Evolutionary conservation across 2,113 vertebrate species (phyloP).

Genomic region (Mustelus asterias): DNA sequence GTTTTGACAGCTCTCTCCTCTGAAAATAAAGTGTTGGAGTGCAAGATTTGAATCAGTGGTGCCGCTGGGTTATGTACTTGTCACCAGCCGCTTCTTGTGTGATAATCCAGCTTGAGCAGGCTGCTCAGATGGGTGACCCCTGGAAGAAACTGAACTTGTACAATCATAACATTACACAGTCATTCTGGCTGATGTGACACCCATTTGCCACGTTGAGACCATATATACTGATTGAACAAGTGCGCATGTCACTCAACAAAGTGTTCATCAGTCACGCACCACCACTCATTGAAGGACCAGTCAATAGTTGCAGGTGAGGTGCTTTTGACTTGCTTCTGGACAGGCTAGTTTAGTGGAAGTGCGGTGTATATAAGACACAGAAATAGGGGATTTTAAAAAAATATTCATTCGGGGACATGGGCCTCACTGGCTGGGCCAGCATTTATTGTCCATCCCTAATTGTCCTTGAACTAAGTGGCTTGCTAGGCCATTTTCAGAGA

Average conservation of each 20-base stretch:
- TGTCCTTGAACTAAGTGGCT: too few relatives aligned
- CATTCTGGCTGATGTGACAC: neutral
- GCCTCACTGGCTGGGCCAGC: too few relatives aligned
- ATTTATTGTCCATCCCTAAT: too few relatives aligned
- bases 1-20: neutral
- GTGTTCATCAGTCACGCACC: neutral
- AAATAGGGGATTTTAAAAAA: too few relatives aligned
- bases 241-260: neutral
- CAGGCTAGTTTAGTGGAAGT: neutral
- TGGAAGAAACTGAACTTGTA: neutral
- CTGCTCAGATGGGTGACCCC: neutral
- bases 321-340: neutral
- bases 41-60: neutral
- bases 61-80: neutral
- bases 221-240: neutral
- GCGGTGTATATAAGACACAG: too few relatives aligned
- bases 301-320: neutral
- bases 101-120: neutral
- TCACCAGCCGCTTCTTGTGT: neutral
- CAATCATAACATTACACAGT: neutral
- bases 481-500: too few relatives aligned
- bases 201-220: neutral
- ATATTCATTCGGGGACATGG: too few relatives aligned
- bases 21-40: neutral
- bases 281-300: neutral